Evolutionary conservation across 2,888 invertebrate species (phyloP).

Genomic region (Pedicia rivosa): DNA sequence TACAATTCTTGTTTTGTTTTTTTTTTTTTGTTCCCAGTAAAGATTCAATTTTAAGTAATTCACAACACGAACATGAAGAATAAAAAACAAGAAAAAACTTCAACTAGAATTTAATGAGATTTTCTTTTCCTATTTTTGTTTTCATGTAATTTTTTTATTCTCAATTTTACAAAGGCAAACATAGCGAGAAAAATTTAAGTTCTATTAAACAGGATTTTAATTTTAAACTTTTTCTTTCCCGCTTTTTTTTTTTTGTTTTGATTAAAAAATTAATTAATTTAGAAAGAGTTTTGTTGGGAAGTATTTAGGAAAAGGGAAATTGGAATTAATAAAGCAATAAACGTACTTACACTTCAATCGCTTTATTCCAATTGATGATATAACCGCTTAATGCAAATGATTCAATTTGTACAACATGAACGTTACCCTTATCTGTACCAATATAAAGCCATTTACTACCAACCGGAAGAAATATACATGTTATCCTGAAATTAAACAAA

Average conservation of each 20-base stretch:
- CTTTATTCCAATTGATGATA: conserved; percentile 99
- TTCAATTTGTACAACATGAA: conserved; percentile 94
- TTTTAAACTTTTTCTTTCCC: not conserved
- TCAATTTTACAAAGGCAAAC: too few relatives aligned
- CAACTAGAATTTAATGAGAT: too few relatives aligned
- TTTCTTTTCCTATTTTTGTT: too few relatives aligned
- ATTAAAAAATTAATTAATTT: not conserved
- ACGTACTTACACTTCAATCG: conserved; percentile 91
- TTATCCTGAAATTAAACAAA: conserved; percentile 50
- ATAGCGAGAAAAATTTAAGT: too few relatives aligned
- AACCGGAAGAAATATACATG: conserved; percentile 86
- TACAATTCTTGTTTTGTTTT: too few relatives aligned
- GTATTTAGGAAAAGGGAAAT: not conserved
- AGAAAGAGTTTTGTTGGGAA: conserved; percentile 1
- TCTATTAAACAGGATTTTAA: too few relatives aligned
- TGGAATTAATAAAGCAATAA: not conserved
- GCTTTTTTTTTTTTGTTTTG: not conserved
- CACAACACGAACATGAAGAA: too few relatives aligned
- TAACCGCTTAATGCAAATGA: conserved; percentile 93
- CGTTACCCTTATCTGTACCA: conserved; percentile 95
- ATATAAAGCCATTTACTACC: conserved; percentile 98
- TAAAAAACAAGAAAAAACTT: too few relatives aligned
- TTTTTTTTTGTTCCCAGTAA: too few relatives aligned
- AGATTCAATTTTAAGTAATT: too few relatives aligned
- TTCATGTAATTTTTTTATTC: too few relatives aligned